A percentile compares a stretch with the other conserved stretches of the same genome.
Evolutionary conservation across 2,888 invertebrate genomes (phyloP).

Genomic region (Athalia circularis): DNA sequence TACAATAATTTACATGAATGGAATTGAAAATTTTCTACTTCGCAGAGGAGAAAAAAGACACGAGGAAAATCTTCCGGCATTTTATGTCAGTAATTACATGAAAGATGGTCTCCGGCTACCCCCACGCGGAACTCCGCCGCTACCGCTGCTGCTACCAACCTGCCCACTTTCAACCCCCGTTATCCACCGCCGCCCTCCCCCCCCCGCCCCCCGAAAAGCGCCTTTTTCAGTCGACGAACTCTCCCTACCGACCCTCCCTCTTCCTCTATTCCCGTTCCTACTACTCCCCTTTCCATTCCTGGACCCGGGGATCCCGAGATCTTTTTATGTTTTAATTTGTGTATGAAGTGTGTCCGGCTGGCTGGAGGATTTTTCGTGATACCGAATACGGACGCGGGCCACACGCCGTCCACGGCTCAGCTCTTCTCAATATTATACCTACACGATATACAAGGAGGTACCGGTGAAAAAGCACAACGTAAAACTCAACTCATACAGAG

Average conservation of each 20-base stretch:
- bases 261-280: slow-evolving; percentile 48
- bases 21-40: slow-evolving; percentile 74
- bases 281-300: slow-evolving; percentile 26
- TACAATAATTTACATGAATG: slow-evolving; percentile 74
- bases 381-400: slow-evolving; percentile 4
- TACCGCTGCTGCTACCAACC: slow-evolving; percentile 57
- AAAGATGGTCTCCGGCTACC: slow-evolving; percentile 64
- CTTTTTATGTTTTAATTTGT: slow-evolving; percentile 65
- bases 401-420: slow-evolving; percentile 9
- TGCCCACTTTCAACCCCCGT: slow-evolving; percentile 29
- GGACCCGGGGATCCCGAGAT: slow-evolving; percentile 46
- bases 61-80: slow-evolving; percentile 67
- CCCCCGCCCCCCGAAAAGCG: slow-evolving; percentile 31
- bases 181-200: slow-evolving; percentile 41
- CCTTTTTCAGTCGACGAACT: slow-evolving; percentile 47
- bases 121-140: slow-evolving; percentile 57
- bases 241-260: slow-evolving; percentile 30
- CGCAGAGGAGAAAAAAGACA: slow-evolving; percentile 69
- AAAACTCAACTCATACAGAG: not conserved
- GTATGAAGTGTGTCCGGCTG: slow-evolving; percentile 62
- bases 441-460: slow-evolving; percentile 15
- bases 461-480: not conserved
- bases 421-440: too few species aligned
- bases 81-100: slow-evolving; percentile 72
- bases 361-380: slow-evolving; percentile 34